phyloP scores from a whole-genome alignment of 2,797 vertebrate genomes.

The Channa striata region DNA sequence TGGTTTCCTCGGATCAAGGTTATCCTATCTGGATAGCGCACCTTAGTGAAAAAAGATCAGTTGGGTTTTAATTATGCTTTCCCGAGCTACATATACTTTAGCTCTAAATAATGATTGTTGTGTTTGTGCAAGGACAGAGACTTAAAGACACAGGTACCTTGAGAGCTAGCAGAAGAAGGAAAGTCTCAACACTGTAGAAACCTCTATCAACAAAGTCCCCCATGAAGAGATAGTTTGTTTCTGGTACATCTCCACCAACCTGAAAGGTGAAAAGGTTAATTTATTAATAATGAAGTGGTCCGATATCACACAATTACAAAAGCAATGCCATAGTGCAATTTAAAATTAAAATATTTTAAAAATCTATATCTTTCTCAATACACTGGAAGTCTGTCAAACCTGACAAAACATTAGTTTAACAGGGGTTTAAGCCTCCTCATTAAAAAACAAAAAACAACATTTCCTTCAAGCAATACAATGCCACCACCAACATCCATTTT shows the following conservation, averaged over 20 bases:
- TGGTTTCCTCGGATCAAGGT: constrained; percentile 96
- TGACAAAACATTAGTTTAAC: neutral
- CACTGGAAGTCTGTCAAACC: neutral
- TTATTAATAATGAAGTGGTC: neutral
- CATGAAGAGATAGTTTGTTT: constrained; percentile 98
- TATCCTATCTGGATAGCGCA: constrained; percentile 95
- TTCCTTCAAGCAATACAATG: neutral
- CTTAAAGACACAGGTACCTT: constrained; percentile 82
- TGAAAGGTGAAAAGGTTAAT: constrained; percentile 45
- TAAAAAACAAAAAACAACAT: too few species aligned
- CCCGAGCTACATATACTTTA: too few species aligned
- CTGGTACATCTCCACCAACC: constrained; percentile 95
- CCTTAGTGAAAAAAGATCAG: constrained; percentile 73
- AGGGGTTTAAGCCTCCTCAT: neutral
- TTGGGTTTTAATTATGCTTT: neutral
- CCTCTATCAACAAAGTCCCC: constrained; percentile 96
- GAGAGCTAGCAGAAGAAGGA: constrained; percentile 92
- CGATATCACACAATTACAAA: neutral
- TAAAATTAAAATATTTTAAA: neutral
- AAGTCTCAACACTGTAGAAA: constrained; percentile 97
- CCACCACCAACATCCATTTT: too few species aligned
- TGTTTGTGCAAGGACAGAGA: neutral
- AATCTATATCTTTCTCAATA: neutral
- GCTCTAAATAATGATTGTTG: neutral
- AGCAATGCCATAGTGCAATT: too few species aligned